Conservation (phyloP, 1,140 invertebrate species). For the Radopholus similis region DNA sequence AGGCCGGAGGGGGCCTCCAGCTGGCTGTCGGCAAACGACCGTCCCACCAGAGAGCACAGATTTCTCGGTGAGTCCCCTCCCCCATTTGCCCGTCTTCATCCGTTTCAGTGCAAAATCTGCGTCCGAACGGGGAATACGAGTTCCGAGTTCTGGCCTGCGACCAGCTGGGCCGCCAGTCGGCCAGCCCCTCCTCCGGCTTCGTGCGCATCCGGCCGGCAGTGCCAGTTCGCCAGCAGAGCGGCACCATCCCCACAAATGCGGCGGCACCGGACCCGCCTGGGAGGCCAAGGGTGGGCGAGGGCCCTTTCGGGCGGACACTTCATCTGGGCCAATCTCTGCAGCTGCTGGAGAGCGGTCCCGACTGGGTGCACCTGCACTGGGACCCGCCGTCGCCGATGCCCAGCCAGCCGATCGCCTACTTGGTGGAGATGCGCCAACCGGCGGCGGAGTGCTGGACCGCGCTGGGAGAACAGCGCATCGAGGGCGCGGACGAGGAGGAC, state of each 20-base stretch:
- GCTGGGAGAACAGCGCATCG: not conserved
- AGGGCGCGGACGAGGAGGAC: not conserved
- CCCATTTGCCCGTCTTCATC: not conserved
- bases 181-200: conserved; percentile 49
- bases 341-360: conserved; percentile 39
- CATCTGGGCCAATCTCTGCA: conserved; percentile 4
- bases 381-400: conserved; percentile 11
- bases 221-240: conserved; percentile 25
- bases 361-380: conserved; percentile 53
- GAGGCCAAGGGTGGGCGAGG: conserved; percentile 43
- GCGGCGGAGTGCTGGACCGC: conserved; percentile 15
- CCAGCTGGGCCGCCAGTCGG: conserved; percentile 46
- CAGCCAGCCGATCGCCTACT: conserved; percentile 37
- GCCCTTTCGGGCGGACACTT: not conserved
- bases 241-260: not conserved
- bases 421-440: conserved; percentile 45
- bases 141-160: conserved; percentile 54
- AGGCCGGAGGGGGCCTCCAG: not conserved
- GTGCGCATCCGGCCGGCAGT: conserved; percentile 44
- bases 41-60: conserved; percentile 7
- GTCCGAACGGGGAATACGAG: conserved; percentile 59
- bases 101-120: conserved; percentile 48
- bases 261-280: conserved; percentile 33
- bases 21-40: conserved; percentile 22
- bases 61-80: not conserved